Evolutionary conservation across 1,140 invertebrate species (phyloP).

Genomic region (Delia radicum): DNA sequence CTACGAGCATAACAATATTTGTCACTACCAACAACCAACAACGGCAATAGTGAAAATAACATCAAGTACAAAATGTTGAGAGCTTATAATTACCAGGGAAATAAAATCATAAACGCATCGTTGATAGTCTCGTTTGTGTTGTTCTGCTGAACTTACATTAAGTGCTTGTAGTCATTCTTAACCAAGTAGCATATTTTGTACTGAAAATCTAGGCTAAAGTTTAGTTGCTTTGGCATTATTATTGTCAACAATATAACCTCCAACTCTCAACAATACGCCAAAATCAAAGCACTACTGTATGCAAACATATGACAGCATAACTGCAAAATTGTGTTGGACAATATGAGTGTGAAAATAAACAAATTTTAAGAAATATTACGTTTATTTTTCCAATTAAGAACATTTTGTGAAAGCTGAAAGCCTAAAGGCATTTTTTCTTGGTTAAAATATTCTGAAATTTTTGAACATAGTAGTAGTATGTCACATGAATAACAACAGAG

Average conservation of each 20-base stretch:
- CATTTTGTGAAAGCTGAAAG: neutral
- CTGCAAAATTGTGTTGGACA: neutral
- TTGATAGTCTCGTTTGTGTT: neutral
- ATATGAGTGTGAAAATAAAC: neutral
- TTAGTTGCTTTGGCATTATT: neutral
- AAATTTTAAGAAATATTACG: neutral
- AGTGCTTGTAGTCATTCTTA: neutral
- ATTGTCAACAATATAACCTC: neutral
- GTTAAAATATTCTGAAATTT: neutral
- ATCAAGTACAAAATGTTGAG: neutral
- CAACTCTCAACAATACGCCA: neutral
- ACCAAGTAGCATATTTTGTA: neutral
- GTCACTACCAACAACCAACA: neutral
- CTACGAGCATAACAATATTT: neutral
- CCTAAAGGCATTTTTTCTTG: neutral
- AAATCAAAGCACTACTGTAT: neutral
- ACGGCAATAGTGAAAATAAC: too few species aligned
- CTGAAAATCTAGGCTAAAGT: neutral
- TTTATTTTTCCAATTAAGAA: slow-evolving; percentile 5
- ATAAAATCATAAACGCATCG: slow-evolving; percentile 17
- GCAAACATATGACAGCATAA: neutral
- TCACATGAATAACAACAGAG: neutral
- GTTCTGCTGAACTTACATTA: neutral
- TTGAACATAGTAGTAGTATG: too few species aligned
- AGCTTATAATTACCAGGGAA: slow-evolving; percentile 13